A percentile compares a stretch with the other conserved stretches of the same genome.
Conservation (phyloP, 2,113 vertebrate genomes). For the Prunella fulvescens region DNA sequence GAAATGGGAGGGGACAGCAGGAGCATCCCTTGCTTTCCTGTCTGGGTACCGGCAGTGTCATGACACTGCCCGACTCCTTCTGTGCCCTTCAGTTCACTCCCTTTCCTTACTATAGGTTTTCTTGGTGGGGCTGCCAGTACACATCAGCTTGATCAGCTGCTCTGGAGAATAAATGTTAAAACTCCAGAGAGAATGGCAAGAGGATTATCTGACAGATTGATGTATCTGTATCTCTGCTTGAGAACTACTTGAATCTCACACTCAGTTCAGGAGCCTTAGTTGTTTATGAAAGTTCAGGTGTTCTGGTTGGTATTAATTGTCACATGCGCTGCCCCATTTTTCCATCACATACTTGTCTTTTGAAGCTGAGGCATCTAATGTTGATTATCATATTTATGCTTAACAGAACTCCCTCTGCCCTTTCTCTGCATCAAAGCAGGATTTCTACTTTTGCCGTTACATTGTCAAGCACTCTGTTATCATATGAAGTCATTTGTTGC, state of each 20-base stretch:
- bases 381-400: neutral
- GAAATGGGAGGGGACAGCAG: neutral
- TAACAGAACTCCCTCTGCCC: neutral
- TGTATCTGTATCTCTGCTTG: neutral
- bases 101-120: neutral
- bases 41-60: neutral
- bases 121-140: neutral
- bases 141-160: neutral
- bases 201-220: neutral
- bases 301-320: neutral
- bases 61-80: neutral
- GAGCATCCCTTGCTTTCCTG: neutral
- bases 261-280: neutral
- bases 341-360: neutral
- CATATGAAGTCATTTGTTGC: neutral
- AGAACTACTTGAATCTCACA: neutral
- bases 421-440: neutral
- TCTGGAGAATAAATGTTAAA: neutral
- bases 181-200: neutral
- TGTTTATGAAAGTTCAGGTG: neutral
- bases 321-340: fast-evolving
- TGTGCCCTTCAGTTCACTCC: neutral
- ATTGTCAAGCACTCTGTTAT: neutral
- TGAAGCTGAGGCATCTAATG: neutral
- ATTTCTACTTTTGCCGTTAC: neutral